These are phyloP conservation scores for Amblyjoppa fuscipennis DNA, from an alignment of 2,888 invertebrate species.

Conservation along the genomic window DNA sequence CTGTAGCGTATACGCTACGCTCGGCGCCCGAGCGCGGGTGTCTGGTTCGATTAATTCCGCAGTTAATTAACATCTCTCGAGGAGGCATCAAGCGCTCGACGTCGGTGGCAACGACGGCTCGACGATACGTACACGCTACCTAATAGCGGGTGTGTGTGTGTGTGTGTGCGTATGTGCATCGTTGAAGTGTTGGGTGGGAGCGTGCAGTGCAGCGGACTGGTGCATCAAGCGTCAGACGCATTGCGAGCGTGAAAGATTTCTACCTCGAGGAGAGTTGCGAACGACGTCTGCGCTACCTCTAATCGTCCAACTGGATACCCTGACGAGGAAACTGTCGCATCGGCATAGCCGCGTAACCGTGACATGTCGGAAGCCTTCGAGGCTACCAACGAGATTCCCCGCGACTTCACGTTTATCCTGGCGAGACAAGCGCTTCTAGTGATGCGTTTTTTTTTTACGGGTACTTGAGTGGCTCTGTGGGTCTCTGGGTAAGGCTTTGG, in stretches of 20 bases:
- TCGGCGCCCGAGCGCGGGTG: constrained; percentile 62
- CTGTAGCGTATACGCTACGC: constrained; percentile 26
- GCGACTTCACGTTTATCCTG: not conserved
- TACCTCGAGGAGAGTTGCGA: not conserved
- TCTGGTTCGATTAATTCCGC: constrained; percentile 72
- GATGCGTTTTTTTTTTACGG: not conserved
- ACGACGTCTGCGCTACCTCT: constrained; percentile 2
- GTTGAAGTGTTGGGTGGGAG: not conserved
- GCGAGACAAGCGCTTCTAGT: not conserved
- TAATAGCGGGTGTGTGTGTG: not conserved
- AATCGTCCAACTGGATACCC: not conserved
- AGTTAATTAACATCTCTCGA: constrained; percentile 72
- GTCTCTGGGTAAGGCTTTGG: too few species aligned
- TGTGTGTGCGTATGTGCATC: not conserved
- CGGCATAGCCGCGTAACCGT: constrained; percentile 17
- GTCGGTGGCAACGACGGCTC: constrained; percentile 52
- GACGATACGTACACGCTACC: constrained; percentile 33
- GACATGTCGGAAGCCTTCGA: not conserved
- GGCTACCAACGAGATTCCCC: not conserved
- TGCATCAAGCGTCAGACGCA: constrained; percentile 5
- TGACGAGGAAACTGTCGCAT: constrained; percentile 33
- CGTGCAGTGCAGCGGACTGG: constrained; percentile 2
- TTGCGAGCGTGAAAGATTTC: constrained; percentile 1
- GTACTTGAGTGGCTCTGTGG: not conserved
- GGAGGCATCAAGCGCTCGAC: constrained; percentile 60